A percentile compares a stretch with the other conserved stretches of the same genome.
Evolutionary conservation across 2,113 vertebrate genomes (phyloP).

Genomic region (Equus quagga): DNA sequence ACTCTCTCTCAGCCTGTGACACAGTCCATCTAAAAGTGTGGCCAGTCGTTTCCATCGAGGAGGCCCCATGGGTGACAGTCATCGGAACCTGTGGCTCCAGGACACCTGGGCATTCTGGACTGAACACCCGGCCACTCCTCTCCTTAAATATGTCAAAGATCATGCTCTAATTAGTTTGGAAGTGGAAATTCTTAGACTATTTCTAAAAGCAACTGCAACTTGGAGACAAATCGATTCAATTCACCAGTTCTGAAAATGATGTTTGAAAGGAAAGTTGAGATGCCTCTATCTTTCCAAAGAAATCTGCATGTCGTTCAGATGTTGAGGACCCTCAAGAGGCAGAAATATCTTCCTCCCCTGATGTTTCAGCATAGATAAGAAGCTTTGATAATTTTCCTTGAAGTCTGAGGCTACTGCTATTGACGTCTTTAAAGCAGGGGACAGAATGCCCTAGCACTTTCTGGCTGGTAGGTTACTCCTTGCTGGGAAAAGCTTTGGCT

Average conservation of each 20-base stretch:
- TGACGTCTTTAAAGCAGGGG: not conserved
- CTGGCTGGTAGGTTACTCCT: not conserved
- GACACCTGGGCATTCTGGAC: not conserved
- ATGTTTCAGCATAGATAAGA: not conserved
- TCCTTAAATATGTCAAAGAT: not conserved
- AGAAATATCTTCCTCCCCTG: not conserved
- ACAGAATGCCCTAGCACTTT: not conserved
- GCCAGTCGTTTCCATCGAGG: not conserved
- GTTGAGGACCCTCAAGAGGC: not conserved
- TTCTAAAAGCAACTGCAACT: slow-evolving; percentile 16
- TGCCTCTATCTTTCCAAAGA: not conserved
- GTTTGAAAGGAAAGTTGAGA: slow-evolving; percentile 29
- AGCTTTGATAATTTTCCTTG: not conserved
- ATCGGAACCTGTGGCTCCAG: not conserved
- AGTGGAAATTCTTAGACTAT: not conserved
- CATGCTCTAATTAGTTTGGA: not conserved
- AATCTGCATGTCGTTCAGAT: not conserved
- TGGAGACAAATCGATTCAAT: slow-evolving; percentile 7
- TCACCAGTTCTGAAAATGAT: slow-evolving; percentile 45
- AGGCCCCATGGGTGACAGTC: rapidly evolving
- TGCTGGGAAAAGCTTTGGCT: not conserved
- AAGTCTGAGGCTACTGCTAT: not conserved
- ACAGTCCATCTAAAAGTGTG: rapidly evolving
- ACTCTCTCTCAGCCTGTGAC: not conserved
- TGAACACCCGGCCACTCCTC: not conserved